Base-by-base conservation (phyloP, 2,797 vertebrate genomes). In the Trichosurus vulpecula region DNA sequence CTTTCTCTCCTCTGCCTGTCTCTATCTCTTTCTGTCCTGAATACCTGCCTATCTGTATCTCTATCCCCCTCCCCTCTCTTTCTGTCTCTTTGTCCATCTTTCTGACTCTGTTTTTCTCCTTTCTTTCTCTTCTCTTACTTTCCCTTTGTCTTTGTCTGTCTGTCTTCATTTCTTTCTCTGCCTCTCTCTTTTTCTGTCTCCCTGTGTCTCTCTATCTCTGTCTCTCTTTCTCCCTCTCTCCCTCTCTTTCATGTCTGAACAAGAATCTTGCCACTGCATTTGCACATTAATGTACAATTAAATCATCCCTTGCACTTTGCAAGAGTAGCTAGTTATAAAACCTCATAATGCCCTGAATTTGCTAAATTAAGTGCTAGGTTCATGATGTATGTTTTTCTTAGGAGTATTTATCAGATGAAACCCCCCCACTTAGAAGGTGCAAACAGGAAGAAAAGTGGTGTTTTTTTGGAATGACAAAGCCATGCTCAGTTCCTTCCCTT, bases 231-330 rank as follows among this genome's bases (percentile, higher is more conserved):
- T 81, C 19, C 25, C 61, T 16, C 31, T 74, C n/a, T 41, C 66
- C 11, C 8, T 81, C 19, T 81, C 66, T 81, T 91, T 93, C 94
- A 92, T 61, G 81, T 97, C 96, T 95, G 57, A 92, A 98, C 95
- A 94, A 90, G 96, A 97, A 98, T 52, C 91, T 94, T 47, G 52
- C 97, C 12, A 58, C 56, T 93, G 95, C 61, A 95, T 97, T 95
- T 97, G 91, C 94, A 97, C 97, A 93, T 98, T 97, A 98, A 97
- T 96, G 97, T 97, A 97, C 97, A 98, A 98, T 97, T 95, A 96
- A 97, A 98, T 97, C 25, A 0, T 97, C 97, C 93, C 81, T 92
- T 52, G 89, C 96, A 91, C 98, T 98, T 98, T 96, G 66, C 96
- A 97, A 95, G 94, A 96, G 97, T 94, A 97, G 95, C 92, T 97